These are phyloP conservation scores for Enteromius trimaculatus DNA, from an alignment of 2,797 vertebrate species.

Conservation along the genomic window DNA sequence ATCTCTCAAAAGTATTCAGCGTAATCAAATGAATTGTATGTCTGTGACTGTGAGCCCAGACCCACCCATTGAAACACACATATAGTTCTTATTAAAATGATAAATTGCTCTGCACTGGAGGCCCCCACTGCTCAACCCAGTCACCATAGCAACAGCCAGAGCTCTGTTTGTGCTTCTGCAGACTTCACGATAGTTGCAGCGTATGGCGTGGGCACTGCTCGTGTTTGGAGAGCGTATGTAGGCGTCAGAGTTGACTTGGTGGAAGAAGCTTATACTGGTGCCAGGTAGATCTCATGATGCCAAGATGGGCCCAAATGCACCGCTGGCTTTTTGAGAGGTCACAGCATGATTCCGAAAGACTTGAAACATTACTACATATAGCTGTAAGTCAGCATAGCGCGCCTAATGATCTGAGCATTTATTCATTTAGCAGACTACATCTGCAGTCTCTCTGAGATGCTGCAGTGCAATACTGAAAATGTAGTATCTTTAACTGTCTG, in stretches of 20 bases:
- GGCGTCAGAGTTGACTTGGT: constrained; percentile 7
- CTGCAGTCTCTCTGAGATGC: not conserved
- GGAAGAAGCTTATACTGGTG: not conserved
- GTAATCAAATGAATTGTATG: constrained; percentile 25
- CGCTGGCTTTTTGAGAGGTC: not conserved
- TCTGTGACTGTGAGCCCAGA: constrained; percentile 43
- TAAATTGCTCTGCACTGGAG: constrained; percentile 64
- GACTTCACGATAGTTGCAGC: constrained; percentile 13
- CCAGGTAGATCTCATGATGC: constrained; percentile 16
- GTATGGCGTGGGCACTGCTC: constrained; percentile 37
- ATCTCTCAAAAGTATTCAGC: constrained; percentile 13
- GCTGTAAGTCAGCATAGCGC: not conserved
- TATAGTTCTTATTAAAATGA: constrained; percentile 66
- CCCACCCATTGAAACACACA: constrained; percentile 45
- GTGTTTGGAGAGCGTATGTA: constrained; percentile 24
- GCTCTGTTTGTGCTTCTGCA: constrained; percentile 56
- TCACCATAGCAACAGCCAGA: constrained; percentile 71
- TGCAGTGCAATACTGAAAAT: not conserved
- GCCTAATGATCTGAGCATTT: not conserved
- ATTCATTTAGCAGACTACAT: not conserved
- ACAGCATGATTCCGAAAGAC: not conserved
- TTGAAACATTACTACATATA: not conserved
- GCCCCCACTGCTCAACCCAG: constrained; percentile 53
- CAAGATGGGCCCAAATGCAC: not conserved
- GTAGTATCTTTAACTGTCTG: not conserved